phyloP scores from a whole-genome alignment of 2,113 vertebrate genomes.

The Hippocampus mohnikei region DNA sequence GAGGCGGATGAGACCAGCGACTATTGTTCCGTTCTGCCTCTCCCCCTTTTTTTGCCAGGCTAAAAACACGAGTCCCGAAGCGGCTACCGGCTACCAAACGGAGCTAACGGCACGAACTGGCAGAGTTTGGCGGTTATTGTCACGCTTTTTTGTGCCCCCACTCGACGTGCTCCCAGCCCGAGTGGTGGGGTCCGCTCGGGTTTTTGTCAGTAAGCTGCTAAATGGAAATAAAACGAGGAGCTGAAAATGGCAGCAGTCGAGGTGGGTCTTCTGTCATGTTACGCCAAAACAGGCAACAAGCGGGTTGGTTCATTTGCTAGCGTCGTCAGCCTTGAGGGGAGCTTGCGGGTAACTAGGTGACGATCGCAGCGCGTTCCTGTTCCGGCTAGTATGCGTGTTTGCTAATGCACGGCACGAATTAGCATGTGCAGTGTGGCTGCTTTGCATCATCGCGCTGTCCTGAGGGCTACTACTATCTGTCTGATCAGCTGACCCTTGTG shows the following conservation, averaged over 20 bases:
- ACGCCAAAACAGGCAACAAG: not conserved
- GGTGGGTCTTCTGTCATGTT: conserved; percentile 46
- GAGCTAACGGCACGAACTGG: conserved; percentile 6
- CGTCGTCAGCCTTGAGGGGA: not conserved
- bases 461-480: not conserved
- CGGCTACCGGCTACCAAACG: conserved; percentile 15
- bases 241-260: conserved; percentile 61
- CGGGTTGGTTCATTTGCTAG: too few relatives aligned
- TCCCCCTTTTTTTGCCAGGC: conserved; percentile 19
- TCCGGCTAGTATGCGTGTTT: not conserved
- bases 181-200: conserved; percentile 31
- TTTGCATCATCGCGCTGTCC: not conserved
- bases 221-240: conserved; percentile 66
- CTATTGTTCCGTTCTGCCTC: conserved; percentile 64
- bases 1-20: conserved; percentile 70
- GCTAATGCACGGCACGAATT: not conserved
- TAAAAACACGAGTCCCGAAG: conserved; percentile 15
- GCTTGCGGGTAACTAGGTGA: conserved; percentile 6
- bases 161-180: conserved; percentile 19
- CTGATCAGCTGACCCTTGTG: conserved; percentile 1
- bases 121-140: conserved; percentile 10
- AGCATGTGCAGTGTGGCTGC: not conserved
- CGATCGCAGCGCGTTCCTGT: not conserved
- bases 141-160: conserved; percentile 17
- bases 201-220: conserved; percentile 36